A percentile compares a stretch with the other conserved stretches of the same genome.
Conservation (phyloP, 37 sponge, comb jelly and placozoan genomes). For the Hexactinellida sp. region DNA sequence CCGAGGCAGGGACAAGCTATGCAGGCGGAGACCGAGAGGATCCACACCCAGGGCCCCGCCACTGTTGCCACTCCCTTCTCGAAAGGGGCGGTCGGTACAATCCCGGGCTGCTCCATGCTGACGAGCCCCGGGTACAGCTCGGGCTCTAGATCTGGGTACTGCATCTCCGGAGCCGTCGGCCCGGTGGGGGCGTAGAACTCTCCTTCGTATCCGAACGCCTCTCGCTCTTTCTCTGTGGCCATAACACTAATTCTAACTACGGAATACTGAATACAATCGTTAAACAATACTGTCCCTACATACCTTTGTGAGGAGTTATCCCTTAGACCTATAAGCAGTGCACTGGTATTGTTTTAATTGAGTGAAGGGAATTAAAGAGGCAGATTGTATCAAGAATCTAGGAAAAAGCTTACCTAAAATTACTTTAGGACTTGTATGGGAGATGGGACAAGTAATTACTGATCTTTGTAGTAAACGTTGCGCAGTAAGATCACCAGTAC, state of each 20-base stretch:
- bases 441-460: no score
- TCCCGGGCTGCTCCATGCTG: not conserved
- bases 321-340: no score
- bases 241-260: not conserved
- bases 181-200: not conserved
- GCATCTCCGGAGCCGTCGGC: not conserved
- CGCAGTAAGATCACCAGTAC: not conserved
- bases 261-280: no score
- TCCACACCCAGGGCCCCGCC: not conserved
- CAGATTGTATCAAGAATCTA: not conserved
- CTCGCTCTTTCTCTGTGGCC: constrained; percentile 5
- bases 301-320: no score
- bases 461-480: not conserved
- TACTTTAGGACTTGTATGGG: no score
- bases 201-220: not conserved
- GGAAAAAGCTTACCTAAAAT: not conserved
- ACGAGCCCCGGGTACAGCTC: not conserved
- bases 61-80: not conserved
- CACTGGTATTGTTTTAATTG: not conserved
- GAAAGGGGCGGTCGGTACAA: not conserved
- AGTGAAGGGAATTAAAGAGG: no score
- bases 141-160: not conserved
- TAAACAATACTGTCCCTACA: no score
- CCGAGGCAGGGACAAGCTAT: not conserved
- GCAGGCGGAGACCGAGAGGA: not conserved